These are phyloP conservation scores for Mantis religiosa DNA, from an alignment of 2,888 invertebrate genomes.

Conservation along the genomic window DNA sequence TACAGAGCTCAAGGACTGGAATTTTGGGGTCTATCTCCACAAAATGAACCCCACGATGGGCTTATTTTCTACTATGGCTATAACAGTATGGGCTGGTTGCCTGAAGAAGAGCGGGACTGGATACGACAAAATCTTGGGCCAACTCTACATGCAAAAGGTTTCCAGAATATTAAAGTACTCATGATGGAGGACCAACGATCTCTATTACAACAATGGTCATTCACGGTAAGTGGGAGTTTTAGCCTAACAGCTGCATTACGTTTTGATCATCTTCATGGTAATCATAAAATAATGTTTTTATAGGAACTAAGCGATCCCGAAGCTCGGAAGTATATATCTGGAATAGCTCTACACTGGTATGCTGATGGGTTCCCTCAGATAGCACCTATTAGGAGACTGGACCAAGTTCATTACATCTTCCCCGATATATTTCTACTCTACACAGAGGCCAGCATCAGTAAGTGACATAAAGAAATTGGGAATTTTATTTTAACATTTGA, in stretches of 20 bases:
- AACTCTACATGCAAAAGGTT: conserved; percentile 54
- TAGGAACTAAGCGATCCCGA: conserved; percentile 41
- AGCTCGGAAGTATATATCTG: conserved; percentile 61
- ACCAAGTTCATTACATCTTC: conserved; percentile 53
- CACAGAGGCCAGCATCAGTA: conserved; percentile 77
- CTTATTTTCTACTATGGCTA: conserved; percentile 39
- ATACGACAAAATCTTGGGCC: conserved; percentile 73
- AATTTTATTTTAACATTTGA: too few relatives aligned
- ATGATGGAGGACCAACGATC: conserved; percentile 71
- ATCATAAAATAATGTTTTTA: conserved; percentile 23
- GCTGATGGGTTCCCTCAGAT: conserved; percentile 50
- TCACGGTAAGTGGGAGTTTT: background rate
- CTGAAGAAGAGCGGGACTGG: conserved; percentile 59
- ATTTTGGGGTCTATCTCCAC: conserved; percentile 51
- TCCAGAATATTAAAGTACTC: conserved; percentile 61
- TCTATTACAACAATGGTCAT: conserved; percentile 44
- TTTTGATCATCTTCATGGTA: too few relatives aligned
- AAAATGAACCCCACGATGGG: conserved; percentile 51
- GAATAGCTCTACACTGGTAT: conserved; percentile 83
- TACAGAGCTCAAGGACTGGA: conserved; percentile 17
- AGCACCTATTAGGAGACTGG: conserved; percentile 53
- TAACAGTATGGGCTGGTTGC: conserved; percentile 51
- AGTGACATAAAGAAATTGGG: conserved; percentile 12
- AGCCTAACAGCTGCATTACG: too few relatives aligned
- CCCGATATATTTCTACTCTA: conserved; percentile 69